Evolutionary conservation across 2,888 invertebrate species (phyloP).

Genomic region (Lasiommata megera): DNA sequence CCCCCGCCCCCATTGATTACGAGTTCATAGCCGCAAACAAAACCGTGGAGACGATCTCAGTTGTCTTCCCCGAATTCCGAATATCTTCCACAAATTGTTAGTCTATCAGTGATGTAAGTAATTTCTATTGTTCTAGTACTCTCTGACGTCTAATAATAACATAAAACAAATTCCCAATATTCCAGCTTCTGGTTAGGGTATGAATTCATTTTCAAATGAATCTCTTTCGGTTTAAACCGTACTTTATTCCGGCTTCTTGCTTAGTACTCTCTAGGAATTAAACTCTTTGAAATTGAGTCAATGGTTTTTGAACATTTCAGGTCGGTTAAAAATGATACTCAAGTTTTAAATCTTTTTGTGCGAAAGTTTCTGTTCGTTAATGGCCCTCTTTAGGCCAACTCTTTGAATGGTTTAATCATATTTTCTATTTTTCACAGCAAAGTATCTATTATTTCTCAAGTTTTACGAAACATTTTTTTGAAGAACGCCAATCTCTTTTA

Average conservation of each 20-base stretch:
- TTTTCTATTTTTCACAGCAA: neutral
- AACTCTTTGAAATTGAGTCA: slow-evolving; percentile 11
- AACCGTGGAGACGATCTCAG: slow-evolving; percentile 59
- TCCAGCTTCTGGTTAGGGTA: neutral
- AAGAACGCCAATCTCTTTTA: too few species aligned
- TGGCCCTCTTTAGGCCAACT: slow-evolving; percentile 3
- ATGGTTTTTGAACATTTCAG: slow-evolving; percentile 7
- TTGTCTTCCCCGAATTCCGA: slow-evolving; percentile 59
- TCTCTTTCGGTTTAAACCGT: neutral
- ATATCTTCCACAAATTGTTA: slow-evolving; percentile 53
- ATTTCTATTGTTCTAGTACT: slow-evolving; percentile 42
- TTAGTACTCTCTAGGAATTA: slow-evolving; percentile 5
- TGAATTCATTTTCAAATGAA: neutral
- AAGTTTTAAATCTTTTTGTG: slow-evolving; percentile 10
- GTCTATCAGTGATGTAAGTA: slow-evolving; percentile 54
- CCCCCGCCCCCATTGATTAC: slow-evolving; percentile 54
- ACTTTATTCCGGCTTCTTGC: slow-evolving; percentile 1
- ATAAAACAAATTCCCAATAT: neutral
- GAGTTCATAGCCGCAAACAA: slow-evolving; percentile 62
- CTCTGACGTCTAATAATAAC: slow-evolving; percentile 29
- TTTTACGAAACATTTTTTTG: neutral
- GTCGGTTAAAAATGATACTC: slow-evolving; percentile 10
- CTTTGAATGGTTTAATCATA: neutral
- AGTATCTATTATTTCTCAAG: neutral
- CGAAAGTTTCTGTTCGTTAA: slow-evolving; percentile 7